Conservation (phyloP, 1,140 invertebrate species). For the Teleogryllus occipitalis region DNA sequence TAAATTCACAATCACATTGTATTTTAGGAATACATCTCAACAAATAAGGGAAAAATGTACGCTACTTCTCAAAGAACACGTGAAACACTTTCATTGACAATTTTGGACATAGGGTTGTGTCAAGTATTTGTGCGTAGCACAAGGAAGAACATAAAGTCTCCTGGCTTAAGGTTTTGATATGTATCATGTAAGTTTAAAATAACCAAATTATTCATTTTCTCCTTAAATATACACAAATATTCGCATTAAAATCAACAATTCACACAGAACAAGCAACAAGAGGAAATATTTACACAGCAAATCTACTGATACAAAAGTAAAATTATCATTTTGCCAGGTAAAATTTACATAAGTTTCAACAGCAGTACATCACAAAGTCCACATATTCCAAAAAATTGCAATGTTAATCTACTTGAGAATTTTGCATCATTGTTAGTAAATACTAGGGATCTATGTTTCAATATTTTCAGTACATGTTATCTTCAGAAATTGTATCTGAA, state of each 20-base stretch:
- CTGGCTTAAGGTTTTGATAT: background rate
- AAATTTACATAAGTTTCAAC: background rate
- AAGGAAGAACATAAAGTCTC: background rate
- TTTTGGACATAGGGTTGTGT: background rate
- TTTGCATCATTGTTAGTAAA: background rate
- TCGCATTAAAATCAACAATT: background rate
- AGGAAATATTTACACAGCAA: background rate
- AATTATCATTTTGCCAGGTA: background rate
- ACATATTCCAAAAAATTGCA: background rate
- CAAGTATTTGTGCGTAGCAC: background rate
- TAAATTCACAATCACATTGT: background rate
- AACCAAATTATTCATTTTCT: background rate
- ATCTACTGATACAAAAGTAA: background rate
- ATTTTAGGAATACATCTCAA: background rate
- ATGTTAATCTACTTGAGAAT: background rate
- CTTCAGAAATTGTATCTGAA: background rate
- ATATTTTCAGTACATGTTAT: background rate
- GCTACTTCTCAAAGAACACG: background rate
- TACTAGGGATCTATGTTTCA: background rate
- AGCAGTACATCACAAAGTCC: background rate
- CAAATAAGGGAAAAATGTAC: background rate
- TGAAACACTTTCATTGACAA: background rate
- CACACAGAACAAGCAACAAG: background rate
- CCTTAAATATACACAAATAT: background rate
- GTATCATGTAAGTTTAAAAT: constrained; percentile 6